phyloP scores from a whole-genome alignment of 2,888 invertebrate genomes.

The Furcula furcula region DNA sequence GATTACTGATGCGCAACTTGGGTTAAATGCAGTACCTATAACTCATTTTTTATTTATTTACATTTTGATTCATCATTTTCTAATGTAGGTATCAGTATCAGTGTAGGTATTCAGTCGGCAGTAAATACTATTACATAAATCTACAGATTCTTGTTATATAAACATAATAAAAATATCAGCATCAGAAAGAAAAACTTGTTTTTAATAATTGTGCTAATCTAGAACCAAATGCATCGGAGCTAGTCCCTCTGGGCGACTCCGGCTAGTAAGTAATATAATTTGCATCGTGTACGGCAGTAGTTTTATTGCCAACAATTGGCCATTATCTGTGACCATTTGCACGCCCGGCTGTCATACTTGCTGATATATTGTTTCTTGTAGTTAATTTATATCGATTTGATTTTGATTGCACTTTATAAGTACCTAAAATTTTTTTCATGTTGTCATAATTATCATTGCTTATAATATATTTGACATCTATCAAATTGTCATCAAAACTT shows the following conservation, averaged over 20 bases:
- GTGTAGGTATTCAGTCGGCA: too few species aligned
- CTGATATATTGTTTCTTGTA: constrained; percentile 50
- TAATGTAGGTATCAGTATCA: too few species aligned
- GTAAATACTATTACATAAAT: too few species aligned
- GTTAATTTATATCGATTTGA: constrained; percentile 18
- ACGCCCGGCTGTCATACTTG: constrained; percentile 50
- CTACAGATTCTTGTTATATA: too few species aligned
- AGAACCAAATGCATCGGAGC: constrained; percentile 34
- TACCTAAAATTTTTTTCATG: not conserved
- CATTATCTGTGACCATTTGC: constrained; percentile 59
- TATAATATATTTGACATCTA: not conserved
- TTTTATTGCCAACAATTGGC: constrained; percentile 65
- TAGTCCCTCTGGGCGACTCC: constrained; percentile 38
- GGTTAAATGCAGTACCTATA: too few species aligned
- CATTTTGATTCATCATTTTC: too few species aligned
- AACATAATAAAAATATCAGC: not conserved
- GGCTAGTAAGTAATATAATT: constrained; percentile 57
- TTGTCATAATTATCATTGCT: not conserved
- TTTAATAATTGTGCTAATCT: constrained; percentile 51
- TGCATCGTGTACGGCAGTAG: constrained; percentile 59
- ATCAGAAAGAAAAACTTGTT: constrained; percentile 29
- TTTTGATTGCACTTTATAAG: not conserved
- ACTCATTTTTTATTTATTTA: too few species aligned
- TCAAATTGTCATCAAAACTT: constrained; percentile 1
- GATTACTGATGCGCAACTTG: too few species aligned